Evolutionary conservation across 2,888 invertebrate species (phyloP), one percentile per base, ranked within the genome.

Genomic region (Caenorhabditis wallacei): DNA sequence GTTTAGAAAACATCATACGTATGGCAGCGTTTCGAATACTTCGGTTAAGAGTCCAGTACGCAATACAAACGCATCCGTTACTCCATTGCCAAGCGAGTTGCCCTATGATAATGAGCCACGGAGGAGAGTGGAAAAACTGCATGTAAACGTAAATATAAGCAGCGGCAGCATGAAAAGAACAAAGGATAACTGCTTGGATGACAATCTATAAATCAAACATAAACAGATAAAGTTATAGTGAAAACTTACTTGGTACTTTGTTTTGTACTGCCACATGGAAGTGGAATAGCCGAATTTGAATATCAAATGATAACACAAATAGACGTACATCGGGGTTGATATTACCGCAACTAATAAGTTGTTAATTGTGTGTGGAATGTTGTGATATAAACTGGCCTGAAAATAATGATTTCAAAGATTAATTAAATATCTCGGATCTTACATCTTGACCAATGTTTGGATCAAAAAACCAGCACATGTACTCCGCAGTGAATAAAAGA

Each of bases 121-220:
- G 43, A 3, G 85, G 79, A 0, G 72, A 48, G 7, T 48, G 30
- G 59, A 84, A 78, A 68, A 83, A 85, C 56, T 85, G 85, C 83
- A 84, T 84, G 71, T 83, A 84, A 30, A 79, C 79, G 79, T 85
- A 84, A 40, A 84, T 79, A 51, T 81, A 66, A 16, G 85, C 81
- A n/a, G 83, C 81, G 22, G 69, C 30, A 22, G 79, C 75, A 48
- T 83, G 78, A 48, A 81, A 79, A 59, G 74, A 56, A 51, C 85
- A 85, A 16, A 85, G 76, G n/a, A 75, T 40, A 24, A 75, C 66
- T 0, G 83, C 69, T 61, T 84, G 84, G 56, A 82, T 46, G 0
- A 84, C 59, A 24, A 82, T 82, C 84, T 82, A 51, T 11, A 84
- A 61, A 18, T n/a, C 13, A 10, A n/a, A n/a, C n/a, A 16, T 24